Evolutionary conservation across 2,113 vertebrate genomes (phyloP).

Genomic region (Chloropsis hardwickii): DNA sequence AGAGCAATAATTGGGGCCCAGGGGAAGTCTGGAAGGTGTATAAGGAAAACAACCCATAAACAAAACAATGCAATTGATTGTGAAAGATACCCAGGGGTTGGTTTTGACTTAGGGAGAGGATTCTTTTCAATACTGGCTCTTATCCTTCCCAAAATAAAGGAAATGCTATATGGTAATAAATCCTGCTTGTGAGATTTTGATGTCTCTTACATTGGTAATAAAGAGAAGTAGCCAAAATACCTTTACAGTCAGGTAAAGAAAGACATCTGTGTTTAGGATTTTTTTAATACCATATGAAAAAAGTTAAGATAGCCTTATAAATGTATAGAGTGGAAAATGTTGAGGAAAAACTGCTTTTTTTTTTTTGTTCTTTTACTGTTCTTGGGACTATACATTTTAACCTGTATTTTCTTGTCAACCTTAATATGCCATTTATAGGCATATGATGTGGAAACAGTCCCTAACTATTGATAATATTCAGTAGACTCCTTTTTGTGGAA

Average conservation of each 20-base stretch:
- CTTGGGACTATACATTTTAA: neutral
- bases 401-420: neutral
- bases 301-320: neutral
- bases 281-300: neutral
- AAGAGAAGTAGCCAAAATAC: neutral
- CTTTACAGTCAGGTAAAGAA: neutral
- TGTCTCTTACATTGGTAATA: neutral
- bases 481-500: neutral
- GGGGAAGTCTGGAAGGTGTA: neutral
- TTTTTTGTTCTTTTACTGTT: neutral
- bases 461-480: neutral
- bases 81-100: neutral
- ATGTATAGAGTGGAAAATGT: neutral
- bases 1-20: neutral
- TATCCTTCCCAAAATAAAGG: neutral
- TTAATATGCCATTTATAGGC: neutral
- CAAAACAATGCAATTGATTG: neutral
- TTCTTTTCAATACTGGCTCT: neutral
- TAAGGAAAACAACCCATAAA: neutral
- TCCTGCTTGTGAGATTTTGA: neutral
- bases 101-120: neutral
- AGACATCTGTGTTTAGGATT: neutral
- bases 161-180: neutral
- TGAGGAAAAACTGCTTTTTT: neutral
- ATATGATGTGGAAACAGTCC: neutral